Percentiles rank a stretch among this genome's conserved stretches.
These are phyloP conservation scores for Drosophila sucinea DNA, from an alignment of 1,140 invertebrate genomes.

Conservation along the genomic window DNA sequence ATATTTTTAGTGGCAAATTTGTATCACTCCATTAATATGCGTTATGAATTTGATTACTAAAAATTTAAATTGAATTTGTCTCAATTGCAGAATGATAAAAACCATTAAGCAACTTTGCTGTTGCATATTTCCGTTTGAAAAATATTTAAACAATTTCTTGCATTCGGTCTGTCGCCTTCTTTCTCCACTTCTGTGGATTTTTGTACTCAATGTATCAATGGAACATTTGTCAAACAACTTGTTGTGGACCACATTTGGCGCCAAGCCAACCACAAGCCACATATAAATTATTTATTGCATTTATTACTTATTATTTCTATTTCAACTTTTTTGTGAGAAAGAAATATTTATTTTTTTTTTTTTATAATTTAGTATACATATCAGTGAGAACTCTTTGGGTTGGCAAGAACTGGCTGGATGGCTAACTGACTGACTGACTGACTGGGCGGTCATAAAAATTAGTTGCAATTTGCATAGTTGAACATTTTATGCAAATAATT, in stretches of 20 bases:
- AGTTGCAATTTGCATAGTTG: constrained; percentile 75
- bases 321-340: constrained; percentile 5
- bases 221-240: constrained; percentile 51
- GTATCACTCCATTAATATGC: too few species aligned
- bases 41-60: too few species aligned
- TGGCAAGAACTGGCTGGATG: constrained; percentile 48
- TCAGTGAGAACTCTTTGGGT: constrained; percentile 21
- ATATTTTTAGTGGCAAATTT: too few species aligned
- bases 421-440: constrained; percentile 17
- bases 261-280: constrained; percentile 13
- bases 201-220: constrained; percentile 1
- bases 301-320: constrained; percentile 20
- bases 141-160: constrained; percentile 9
- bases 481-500: constrained; percentile 73
- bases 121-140: not conserved
- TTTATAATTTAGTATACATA: constrained; percentile 21
- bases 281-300: constrained; percentile 58
- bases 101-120: not conserved
- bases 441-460: constrained; percentile 72
- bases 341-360: constrained; percentile 5
- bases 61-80: too few species aligned
- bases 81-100: not conserved
- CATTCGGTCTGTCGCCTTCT: not conserved
- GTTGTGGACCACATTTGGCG: constrained; percentile 45
- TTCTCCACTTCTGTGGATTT: constrained; percentile 1